Percentiles rank a stretch among this genome's conserved stretches.
phyloP scores from a whole-genome alignment of 1,140 invertebrate species.

The Cyclina sinensis region DNA sequence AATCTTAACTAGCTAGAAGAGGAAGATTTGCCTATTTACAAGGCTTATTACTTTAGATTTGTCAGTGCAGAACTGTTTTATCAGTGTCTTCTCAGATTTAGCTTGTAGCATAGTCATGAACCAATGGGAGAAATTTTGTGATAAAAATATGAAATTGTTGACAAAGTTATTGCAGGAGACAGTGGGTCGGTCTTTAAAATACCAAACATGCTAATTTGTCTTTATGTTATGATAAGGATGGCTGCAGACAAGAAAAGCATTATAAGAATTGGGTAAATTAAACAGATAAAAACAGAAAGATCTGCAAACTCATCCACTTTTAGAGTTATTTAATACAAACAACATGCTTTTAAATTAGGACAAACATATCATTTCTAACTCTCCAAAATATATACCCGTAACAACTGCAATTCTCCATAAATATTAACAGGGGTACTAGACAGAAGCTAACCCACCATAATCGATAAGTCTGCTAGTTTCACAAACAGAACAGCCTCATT shows the following conservation, averaged over 20 bases:
- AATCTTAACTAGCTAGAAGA: conserved; percentile 22
- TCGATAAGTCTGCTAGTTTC: too few relatives aligned
- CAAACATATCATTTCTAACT: too few relatives aligned
- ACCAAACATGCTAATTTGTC: background rate
- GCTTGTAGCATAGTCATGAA: background rate
- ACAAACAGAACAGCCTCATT: too few relatives aligned
- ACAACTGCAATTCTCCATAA: too few relatives aligned
- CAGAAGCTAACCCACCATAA: too few relatives aligned
- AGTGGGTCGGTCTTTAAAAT: background rate
- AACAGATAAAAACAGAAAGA: background rate
- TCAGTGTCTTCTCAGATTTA: too few relatives aligned
- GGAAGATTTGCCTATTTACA: conserved; percentile 9
- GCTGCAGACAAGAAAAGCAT: background rate
- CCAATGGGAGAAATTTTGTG: background rate
- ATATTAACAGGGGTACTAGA: too few relatives aligned
- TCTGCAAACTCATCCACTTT: background rate
- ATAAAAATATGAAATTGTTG: conserved; percentile 21
- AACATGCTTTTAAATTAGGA: too few relatives aligned
- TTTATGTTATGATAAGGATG: background rate
- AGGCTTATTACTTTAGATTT: background rate
- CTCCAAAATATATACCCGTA: too few relatives aligned
- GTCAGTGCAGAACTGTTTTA: background rate
- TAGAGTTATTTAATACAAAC: too few relatives aligned
- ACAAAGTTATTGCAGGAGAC: conserved; percentile 9
- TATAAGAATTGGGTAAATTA: background rate